Base-by-base conservation (phyloP, 2,113 vertebrate species). In the Rhinoptilus africanus region DNA sequence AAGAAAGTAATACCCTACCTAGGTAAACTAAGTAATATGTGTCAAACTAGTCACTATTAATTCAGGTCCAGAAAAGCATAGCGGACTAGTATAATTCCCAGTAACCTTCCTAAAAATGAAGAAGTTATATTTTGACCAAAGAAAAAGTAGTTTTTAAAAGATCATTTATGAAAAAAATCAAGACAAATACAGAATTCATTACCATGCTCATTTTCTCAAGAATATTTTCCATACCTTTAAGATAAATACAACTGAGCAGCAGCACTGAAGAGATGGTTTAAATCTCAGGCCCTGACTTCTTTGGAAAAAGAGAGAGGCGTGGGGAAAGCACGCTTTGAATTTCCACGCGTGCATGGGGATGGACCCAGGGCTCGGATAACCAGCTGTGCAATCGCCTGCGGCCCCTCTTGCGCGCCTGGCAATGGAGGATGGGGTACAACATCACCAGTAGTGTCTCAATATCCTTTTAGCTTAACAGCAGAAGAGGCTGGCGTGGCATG, bases 1-100 rank as follows among this genome's bases (percentile, higher is more conserved):
- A 98, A 97, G 97, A 96, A 97, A 97, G 95, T 96, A 98, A 97
- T 96, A 97, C 82, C 88, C 93, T 94, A 94, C 95, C 96, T 75
- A 92, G 95, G 95, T 97, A 97, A 97, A 97, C 94, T 92, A 94
- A 97, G 95, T 96, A 95, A 93, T 92, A 88, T 68, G 68, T 97
- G 96, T 95, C 96, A 97, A 96, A 93, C 32, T 69, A 97, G 94
- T 97, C 96, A 96, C 88, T 95, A 83, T 94, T 93, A 95, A 97
- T 95, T 95, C 88, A 71, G 56, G 85, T 68, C 93, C 88, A 93
- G 91, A 64, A 81, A 69, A 37, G 34, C 51, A 37, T 1, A 41
- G 81, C 8, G 89, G 63, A 75, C 75, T 35, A 1, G 2, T 43
- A 32, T 41, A 82, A 95, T 71, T 50, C 69, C 57, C 43, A 83